Percentiles rank a stretch among this genome's conserved stretches.
Conservation (phyloP, 1,140 invertebrate species). For the Saccostrea cuccullata region DNA sequence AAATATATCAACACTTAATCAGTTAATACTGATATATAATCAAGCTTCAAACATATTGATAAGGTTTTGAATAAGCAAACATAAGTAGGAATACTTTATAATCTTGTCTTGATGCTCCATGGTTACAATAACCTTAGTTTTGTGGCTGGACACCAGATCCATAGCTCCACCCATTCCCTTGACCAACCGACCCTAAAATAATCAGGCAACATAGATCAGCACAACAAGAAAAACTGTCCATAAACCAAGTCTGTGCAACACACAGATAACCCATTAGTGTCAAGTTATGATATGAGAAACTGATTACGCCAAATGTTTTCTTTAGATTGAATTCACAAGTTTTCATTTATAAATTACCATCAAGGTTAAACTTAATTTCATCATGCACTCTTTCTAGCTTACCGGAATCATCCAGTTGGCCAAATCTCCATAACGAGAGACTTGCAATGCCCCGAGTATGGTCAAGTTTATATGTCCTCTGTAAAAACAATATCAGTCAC, state of each 20-base stretch:
- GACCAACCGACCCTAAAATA: constrained; percentile 92
- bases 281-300: too few species aligned
- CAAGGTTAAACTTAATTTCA: too few species aligned
- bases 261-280: too few species aligned
- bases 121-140: constrained; percentile 95
- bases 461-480: constrained; percentile 97
- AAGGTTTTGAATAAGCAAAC: neutral
- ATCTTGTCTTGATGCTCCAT: constrained; percentile 97
- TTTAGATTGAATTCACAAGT: too few species aligned
- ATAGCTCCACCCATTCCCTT: constrained; percentile 99
- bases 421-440: constrained; percentile 96
- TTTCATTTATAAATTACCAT: too few species aligned
- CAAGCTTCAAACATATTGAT: neutral
- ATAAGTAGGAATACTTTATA: neutral
- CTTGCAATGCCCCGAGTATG: constrained; percentile 98
- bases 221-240: too few species aligned
- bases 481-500: constrained; percentile 57
- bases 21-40: neutral
- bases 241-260: too few species aligned
- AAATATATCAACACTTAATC: neutral
- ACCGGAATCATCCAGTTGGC: constrained; percentile 99
- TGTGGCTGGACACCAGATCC: constrained; percentile 94
- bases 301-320: too few species aligned
- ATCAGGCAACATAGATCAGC: neutral
- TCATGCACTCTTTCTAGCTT: constrained; percentile 77